Evolutionary conservation across 1,140 invertebrate genomes (phyloP).

Genomic region (Agrypnia vestita): DNA sequence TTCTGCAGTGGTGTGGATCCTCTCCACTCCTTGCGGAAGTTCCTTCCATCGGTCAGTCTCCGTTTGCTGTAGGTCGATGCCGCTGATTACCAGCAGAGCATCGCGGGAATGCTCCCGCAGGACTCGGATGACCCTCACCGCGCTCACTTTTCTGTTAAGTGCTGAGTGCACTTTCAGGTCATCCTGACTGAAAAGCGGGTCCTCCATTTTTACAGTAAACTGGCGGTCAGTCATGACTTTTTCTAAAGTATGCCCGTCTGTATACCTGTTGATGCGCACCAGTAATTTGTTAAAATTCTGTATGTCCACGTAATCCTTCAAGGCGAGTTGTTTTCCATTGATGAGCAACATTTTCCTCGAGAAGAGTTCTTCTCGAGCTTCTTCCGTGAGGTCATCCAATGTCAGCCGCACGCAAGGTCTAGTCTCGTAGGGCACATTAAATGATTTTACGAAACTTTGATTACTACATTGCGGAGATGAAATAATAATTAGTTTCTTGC

Average conservation of each 20-base stretch:
- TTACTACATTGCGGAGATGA: neutral
- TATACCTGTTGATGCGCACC: neutral
- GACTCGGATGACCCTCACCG: neutral
- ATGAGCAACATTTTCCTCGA: neutral
- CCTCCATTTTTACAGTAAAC: too few relatives aligned
- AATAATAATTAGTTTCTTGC: neutral
- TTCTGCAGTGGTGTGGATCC: neutral
- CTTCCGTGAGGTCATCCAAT: neutral
- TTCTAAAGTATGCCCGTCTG: neutral
- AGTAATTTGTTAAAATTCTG: neutral
- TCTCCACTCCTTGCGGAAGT: too few relatives aligned
- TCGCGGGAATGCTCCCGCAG: neutral
- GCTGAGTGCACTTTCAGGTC: neutral
- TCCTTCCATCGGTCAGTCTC: neutral
- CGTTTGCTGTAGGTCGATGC: neutral
- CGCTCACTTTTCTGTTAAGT: neutral
- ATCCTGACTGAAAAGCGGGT: neutral
- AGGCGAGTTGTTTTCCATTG: neutral
- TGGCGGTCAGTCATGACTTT: neutral
- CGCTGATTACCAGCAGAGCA: neutral
- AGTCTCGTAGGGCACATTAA: too few relatives aligned
- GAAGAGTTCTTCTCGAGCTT: neutral
- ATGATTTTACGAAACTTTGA: too few relatives aligned
- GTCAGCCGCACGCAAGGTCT: too few relatives aligned
- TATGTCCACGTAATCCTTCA: neutral